Conservation (phyloP, 1,140 invertebrate species). For the Cephus cinctus region DNA sequence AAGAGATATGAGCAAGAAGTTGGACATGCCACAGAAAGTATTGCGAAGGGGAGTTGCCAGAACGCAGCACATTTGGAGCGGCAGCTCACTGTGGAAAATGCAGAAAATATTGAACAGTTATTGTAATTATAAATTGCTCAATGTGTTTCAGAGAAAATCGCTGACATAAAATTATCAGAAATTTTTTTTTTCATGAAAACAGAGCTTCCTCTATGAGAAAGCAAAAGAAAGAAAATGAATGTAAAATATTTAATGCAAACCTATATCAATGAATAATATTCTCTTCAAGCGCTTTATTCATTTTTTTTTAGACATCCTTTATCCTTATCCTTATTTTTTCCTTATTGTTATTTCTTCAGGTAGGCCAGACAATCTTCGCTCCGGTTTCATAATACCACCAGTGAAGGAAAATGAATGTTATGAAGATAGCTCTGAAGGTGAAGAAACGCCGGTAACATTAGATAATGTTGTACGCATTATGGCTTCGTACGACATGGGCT, state of each 20-base stretch:
- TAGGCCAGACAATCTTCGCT: conserved; percentile 13
- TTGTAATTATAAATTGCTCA: conserved; percentile 7
- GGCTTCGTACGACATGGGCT: conserved; percentile 16
- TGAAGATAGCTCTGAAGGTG: too few species aligned
- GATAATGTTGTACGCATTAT: conserved; percentile 8
- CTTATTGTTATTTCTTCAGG: too few species aligned
- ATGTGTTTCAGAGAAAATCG: background rate
- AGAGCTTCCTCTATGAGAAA: too few species aligned
- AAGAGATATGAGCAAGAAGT: conserved; percentile 1
- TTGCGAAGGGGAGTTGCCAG: conserved; percentile 12
- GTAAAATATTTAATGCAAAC: conserved; percentile 1
- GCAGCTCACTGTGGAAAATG: conserved; percentile 11
- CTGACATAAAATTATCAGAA: too few species aligned
- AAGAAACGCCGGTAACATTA: conserved; percentile 2
- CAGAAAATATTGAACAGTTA: conserved; percentile 2
- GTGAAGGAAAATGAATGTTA: too few species aligned
- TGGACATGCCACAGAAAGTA: conserved; percentile 3
- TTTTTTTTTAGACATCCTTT: conserved; percentile 5
- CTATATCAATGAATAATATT: conserved; percentile 2
- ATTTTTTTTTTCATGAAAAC: too few species aligned
- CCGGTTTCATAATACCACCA: too few species aligned
- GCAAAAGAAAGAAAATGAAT: too few species aligned
- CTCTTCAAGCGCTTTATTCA: background rate
- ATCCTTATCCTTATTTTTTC: conserved; percentile 1
- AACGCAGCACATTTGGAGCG: conserved; percentile 9